Conservation (phyloP, 1,140 invertebrate species). For the Plutomurus gul region DNA sequence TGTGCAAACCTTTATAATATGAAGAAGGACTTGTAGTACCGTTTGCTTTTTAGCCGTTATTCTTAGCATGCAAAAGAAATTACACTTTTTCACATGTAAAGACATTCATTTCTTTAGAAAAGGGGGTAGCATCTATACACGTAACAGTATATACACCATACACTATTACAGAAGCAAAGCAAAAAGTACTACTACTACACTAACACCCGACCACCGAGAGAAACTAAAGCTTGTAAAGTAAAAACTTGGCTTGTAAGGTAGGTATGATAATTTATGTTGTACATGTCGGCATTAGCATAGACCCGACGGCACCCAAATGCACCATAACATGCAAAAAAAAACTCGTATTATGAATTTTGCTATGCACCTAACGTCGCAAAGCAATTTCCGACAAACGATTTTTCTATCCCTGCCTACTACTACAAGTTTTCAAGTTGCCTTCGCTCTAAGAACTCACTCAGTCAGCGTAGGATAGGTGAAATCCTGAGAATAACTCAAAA, state of each 20-base stretch:
- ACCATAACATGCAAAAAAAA: constrained; percentile 29
- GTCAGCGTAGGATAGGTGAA: background rate
- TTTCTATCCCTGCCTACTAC: constrained; percentile 21
- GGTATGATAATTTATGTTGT: constrained; percentile 22
- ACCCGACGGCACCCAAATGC: constrained; percentile 23
- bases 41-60: background rate
- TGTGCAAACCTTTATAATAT: too few relatives aligned
- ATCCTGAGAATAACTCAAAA: constrained; percentile 9
- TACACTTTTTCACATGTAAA: background rate
- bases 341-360: constrained; percentile 21
- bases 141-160: too few relatives aligned
- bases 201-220: background rate
- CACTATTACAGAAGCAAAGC: too few relatives aligned
- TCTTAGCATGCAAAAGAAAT: constrained; percentile 2
- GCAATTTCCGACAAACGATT: constrained; percentile 28
- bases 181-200: too few relatives aligned
- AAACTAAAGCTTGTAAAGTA: constrained; percentile 13
- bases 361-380: constrained; percentile 26
- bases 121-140: too few relatives aligned
- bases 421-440: constrained; percentile 10
- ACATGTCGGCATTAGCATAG: constrained; percentile 20
- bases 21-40: too few relatives aligned
- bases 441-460: constrained; percentile 14
- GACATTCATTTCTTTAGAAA: background rate
- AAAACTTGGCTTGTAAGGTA: constrained; percentile 7